Base-by-base conservation (phyloP, 1,140 invertebrate species). In the Anthonomus grandis region DNA sequence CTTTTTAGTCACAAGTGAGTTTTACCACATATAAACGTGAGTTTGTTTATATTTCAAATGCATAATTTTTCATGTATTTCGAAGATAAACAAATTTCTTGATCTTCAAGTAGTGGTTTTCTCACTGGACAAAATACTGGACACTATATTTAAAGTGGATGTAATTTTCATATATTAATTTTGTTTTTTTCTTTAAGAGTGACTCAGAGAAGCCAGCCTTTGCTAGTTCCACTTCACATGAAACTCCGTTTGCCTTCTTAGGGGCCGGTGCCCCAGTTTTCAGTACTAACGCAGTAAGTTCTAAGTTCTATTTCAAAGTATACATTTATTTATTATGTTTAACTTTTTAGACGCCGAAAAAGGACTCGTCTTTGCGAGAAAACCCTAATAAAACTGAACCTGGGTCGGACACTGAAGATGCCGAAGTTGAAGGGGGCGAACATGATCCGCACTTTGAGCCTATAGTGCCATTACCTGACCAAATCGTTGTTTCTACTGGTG, bases 371-470 rank as follows among this genome's bases (percentile, higher is more conserved):
- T 4, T 21, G 4, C 55, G 64, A 6, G 46, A 46, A 8, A 19
- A 51, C 8, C 8, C 36, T 1, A 34, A 60, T 42, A 59, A 22
- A 60, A 41, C 49, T 3, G 21, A 51, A 41, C 36, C 64, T 42
- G 58, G 15, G 57, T 59, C 55, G 5, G 52, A 50, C 48, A 64
- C 69, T 8, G 63, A 67, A 1, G n/a, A n/a, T n/a, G n/a, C n/a
- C n/a, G 67, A 70, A 53, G 74, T 73, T 41, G 71, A 67, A 0
- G 76, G 77, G 17, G 63, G 54, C 9, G 83, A 86, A 45, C 84
- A 90, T 63, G 89, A 91, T 77, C 86, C 89, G 22, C 82, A 92
- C 62, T 95, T 91, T 68, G 86, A 92, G 60, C 90, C 92, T 10
- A 87, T 96, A 63, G 79, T 95, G 63, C 83, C 90, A 41, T 71